Conservation (phyloP, 30 jellyfish, hydroid and myxozoan genomes). For the Rhopilema esculentum region DNA sequence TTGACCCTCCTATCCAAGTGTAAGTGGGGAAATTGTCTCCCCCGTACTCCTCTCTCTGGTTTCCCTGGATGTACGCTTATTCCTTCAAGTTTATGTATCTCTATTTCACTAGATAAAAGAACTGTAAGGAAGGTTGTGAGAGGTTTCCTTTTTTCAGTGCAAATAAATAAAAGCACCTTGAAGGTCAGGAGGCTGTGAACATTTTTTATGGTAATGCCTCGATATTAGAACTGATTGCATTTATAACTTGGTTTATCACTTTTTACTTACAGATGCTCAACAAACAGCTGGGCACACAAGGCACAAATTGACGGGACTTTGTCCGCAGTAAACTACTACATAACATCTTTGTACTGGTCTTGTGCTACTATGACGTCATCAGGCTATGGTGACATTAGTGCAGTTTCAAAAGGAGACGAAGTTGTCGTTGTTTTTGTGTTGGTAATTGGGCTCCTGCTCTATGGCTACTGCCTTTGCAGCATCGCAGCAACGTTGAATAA, state of each 20-base stretch:
- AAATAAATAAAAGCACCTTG: too few relatives aligned
- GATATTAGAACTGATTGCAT: background rate
- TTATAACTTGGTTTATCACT: background rate
- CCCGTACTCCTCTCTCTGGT: too few relatives aligned
- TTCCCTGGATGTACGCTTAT: too few relatives aligned
- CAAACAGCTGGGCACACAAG: slow-evolving; percentile 67
- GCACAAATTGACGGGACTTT: slow-evolving; percentile 50
- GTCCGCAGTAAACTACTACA: slow-evolving; percentile 13
- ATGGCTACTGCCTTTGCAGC: slow-evolving; percentile 80
- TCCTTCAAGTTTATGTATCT: too few relatives aligned
- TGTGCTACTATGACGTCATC: slow-evolving; percentile 93
- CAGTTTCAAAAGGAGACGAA: slow-evolving; percentile 69
- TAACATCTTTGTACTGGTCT: slow-evolving; percentile 79
- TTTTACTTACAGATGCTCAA: slow-evolving; percentile 39
- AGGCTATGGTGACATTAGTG: slow-evolving; percentile 87
- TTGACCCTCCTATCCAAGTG: too few relatives aligned
- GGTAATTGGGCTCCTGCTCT: slow-evolving; percentile 71
- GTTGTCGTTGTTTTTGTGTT: slow-evolving; percentile 63
- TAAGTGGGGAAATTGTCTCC: too few relatives aligned
- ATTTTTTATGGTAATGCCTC: background rate
- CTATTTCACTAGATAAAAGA: too few relatives aligned
- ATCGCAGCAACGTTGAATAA: slow-evolving; percentile 75
- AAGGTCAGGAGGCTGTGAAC: too few relatives aligned
- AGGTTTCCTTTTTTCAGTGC: too few relatives aligned
- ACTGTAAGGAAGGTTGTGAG: too few relatives aligned